Evolutionary conservation across 2,113 vertebrate species (phyloP).

Genomic region (Lophotis ruficrista): DNA sequence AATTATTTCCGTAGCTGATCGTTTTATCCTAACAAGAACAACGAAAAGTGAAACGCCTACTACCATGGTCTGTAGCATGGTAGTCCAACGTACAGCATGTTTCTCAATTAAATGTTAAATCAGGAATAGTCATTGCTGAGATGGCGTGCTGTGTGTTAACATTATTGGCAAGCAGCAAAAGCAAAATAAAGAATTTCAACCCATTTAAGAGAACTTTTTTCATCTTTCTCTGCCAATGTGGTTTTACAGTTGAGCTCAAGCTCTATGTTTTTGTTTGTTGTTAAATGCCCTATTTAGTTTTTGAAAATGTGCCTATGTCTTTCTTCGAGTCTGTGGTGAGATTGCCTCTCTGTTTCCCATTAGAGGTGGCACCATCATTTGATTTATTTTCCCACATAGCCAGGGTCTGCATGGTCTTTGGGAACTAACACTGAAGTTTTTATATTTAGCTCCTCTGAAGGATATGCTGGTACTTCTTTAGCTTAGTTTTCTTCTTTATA

Average conservation of each 20-base stretch:
- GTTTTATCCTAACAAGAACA: not conserved
- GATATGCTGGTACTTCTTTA: not conserved
- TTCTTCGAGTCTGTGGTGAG: slow-evolving; percentile 39
- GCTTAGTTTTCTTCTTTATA: not conserved
- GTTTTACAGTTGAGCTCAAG: slow-evolving; percentile 35
- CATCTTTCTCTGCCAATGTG: not conserved
- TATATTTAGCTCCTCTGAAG: slow-evolving; percentile 42
- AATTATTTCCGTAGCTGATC: not conserved
- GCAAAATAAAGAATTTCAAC: slow-evolving; percentile 9
- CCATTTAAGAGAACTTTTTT: slow-evolving; percentile 8
- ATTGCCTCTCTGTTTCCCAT: slow-evolving; percentile 62
- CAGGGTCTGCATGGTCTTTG: slow-evolving; percentile 8
- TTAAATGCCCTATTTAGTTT: slow-evolving; percentile 61
- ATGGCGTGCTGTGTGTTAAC: not conserved
- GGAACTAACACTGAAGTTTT: slow-evolving; percentile 11
- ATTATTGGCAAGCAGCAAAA: not conserved
- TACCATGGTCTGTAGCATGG: not conserved
- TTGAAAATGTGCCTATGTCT: slow-evolving; percentile 9
- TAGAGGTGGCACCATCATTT: slow-evolving; percentile 61
- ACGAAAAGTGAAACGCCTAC: not conserved
- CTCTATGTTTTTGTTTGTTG: slow-evolving; percentile 60
- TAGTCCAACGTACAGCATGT: not conserved
- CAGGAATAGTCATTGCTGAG: not conserved
- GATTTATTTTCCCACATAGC: slow-evolving; percentile 59
- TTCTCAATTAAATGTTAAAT: not conserved